phyloP scores from a whole-genome alignment of 2,797 vertebrate species.

The Acanthornis magna region DNA sequence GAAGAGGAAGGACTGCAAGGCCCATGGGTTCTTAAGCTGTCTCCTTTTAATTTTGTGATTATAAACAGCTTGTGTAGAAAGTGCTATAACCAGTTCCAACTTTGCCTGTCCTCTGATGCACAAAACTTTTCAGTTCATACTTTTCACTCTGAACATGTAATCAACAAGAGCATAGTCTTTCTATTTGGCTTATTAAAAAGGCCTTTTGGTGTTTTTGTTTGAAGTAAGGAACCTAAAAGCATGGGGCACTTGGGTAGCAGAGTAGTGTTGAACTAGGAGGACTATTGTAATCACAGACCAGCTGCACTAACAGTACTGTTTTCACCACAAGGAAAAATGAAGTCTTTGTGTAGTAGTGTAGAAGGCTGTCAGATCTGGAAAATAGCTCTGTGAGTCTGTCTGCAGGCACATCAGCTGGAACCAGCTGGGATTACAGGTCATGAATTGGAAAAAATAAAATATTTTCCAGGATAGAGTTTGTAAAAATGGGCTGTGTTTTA shows the following conservation, averaged over 20 bases:
- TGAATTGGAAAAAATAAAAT: background rate
- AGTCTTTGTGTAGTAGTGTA: constrained; percentile 51
- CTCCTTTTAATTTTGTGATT: background rate
- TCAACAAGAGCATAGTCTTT: background rate
- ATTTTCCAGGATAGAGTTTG: background rate
- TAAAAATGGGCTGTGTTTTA: background rate
- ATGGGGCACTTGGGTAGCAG: background rate
- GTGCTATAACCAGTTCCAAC: background rate
- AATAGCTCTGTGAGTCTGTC: background rate
- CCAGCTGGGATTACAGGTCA: constrained; percentile 4
- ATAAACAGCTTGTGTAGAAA: background rate
- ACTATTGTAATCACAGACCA: constrained; percentile 48
- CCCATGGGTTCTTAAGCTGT: background rate
- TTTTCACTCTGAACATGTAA: background rate
- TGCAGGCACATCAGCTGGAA: constrained; percentile 33
- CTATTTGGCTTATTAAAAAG: background rate
- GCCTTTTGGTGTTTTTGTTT: background rate
- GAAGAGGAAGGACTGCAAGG: background rate
- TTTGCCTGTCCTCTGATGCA: background rate
- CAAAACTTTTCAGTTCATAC: background rate
- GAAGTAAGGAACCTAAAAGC: background rate
- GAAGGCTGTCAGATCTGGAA: constrained; percentile 46
- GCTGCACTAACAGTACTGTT: constrained; percentile 49
- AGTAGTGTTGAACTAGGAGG: background rate
- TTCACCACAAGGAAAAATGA: constrained; percentile 51